Percentiles rank a stretch among this genome's conserved stretches.
Evolutionary conservation across 37 sponge, comb jelly and placozoan genomes (phyloP).

Genomic region (Petrosia ficiformis): DNA sequence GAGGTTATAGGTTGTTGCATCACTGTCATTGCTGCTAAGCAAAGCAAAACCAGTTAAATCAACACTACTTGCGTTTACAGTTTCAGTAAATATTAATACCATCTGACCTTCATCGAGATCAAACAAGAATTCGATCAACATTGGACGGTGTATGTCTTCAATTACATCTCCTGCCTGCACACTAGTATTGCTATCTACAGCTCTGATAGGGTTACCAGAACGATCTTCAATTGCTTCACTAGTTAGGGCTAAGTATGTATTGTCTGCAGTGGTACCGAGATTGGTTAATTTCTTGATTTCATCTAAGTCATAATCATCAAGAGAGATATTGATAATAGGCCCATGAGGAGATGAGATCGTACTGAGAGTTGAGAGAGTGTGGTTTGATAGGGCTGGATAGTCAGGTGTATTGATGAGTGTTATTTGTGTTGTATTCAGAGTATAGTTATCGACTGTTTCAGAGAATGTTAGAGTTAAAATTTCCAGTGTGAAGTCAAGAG

Average conservation of each 20-base stretch:
- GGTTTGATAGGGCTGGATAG: not conserved
- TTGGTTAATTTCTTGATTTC: constrained; percentile 59
- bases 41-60: constrained; percentile 53
- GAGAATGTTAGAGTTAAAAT: constrained; percentile 63
- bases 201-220: constrained; percentile 40
- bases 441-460: constrained; percentile 75
- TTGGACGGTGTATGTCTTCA: constrained; percentile 40
- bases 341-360: constrained; percentile 6
- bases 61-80: constrained; percentile 47
- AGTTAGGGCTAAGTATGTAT: constrained; percentile 79
- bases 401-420: constrained; percentile 67
- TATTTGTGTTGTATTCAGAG: constrained; percentile 73
- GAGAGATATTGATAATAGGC: constrained; percentile 51
- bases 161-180: constrained; percentile 41
- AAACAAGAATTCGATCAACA: constrained; percentile 24
- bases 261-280: constrained; percentile 44
- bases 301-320: constrained; percentile 54
- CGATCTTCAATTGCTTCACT: constrained; percentile 31
- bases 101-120: constrained; percentile 71
- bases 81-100: constrained; percentile 67
- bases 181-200: constrained; percentile 20
- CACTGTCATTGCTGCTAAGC: constrained; percentile 13
- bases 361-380: constrained; percentile 47
- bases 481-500: constrained; percentile 63
- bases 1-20: constrained; percentile 40